Conservation (phyloP, 1,140 invertebrate species). For the Anadara kagoshimensis region DNA sequence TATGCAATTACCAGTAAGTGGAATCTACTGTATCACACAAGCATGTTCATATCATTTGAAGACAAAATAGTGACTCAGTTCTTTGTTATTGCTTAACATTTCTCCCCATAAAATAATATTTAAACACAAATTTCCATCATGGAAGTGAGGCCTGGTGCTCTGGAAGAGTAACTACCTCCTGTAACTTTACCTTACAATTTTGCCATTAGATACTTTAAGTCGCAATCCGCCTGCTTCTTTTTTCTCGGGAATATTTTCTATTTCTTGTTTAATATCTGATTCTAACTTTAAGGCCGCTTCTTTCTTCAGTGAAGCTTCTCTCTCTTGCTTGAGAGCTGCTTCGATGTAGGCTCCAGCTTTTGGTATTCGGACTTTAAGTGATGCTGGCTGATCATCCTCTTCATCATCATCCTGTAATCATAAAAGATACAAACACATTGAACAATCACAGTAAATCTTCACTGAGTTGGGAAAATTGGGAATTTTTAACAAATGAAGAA, state of each 20-base stretch:
- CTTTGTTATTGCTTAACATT: no score
- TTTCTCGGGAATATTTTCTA: conserved; percentile 32
- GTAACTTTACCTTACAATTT: conserved; percentile 64
- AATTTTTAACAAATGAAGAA: background rate
- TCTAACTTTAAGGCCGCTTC: conserved; percentile 16
- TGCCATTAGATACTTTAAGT: conserved; percentile 70
- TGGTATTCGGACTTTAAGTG: conserved; percentile 62
- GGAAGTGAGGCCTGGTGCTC: no score
- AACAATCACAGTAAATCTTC: background rate
- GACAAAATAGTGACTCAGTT: no score
- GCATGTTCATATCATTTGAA: no score
- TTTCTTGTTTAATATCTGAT: conserved; percentile 28
- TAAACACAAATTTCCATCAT: no score
- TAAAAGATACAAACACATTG: background rate
- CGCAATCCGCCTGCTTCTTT: conserved; percentile 49
- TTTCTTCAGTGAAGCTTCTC: conserved; percentile 1
- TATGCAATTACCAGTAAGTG: no score
- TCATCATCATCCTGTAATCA: conserved; percentile 45
- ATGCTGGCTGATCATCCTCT: conserved; percentile 36
- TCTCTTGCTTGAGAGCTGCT: conserved; percentile 22
- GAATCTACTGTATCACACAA: no score
- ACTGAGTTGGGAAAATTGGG: background rate
- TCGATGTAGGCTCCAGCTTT: conserved; percentile 62
- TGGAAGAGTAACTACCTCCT: no score
- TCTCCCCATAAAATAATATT: no score